Conservation (phyloP, 2,888 invertebrate species). For the Merodon equestris region DNA sequence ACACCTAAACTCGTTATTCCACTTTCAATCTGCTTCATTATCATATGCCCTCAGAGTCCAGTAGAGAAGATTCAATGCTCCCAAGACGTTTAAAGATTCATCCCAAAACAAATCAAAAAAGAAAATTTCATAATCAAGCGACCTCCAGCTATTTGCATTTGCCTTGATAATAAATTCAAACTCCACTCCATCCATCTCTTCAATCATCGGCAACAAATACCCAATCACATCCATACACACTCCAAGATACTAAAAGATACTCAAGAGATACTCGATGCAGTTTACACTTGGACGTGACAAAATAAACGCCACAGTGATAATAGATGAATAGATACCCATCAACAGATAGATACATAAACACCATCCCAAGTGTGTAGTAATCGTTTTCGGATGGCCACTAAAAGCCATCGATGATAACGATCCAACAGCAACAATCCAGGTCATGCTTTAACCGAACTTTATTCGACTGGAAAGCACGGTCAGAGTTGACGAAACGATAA, state of each 20-base stretch:
- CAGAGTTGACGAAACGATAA: conserved; percentile 2
- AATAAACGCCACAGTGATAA: conserved; percentile 7
- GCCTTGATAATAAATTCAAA: conserved; percentile 33
- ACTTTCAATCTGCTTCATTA: neutral
- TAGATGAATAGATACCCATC: too few relatives aligned
- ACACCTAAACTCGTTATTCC: neutral
- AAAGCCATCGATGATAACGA: conserved; percentile 27
- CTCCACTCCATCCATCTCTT: conserved; percentile 17
- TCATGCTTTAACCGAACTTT: conserved; percentile 29
- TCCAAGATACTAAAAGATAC: conserved; percentile 7
- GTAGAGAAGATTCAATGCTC: neutral
- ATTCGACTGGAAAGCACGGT: neutral
- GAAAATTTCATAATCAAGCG: conserved; percentile 9
- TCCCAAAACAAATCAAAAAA: neutral
- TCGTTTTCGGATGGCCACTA: conserved; percentile 34
- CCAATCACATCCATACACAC: conserved; percentile 2
- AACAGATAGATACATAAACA: neutral
- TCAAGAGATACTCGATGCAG: too few relatives aligned
- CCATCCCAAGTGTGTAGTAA: conserved; percentile 7
- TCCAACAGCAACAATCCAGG: conserved; percentile 18
- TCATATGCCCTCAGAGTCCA: neutral
- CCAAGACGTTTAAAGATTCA: neutral
- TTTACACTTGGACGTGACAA: conserved; percentile 14
- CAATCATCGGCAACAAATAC: conserved; percentile 19
- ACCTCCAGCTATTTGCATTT: conserved; percentile 43